Conservation (phyloP, 2,113 vertebrate species). For the Paradisaea rubra region DNA sequence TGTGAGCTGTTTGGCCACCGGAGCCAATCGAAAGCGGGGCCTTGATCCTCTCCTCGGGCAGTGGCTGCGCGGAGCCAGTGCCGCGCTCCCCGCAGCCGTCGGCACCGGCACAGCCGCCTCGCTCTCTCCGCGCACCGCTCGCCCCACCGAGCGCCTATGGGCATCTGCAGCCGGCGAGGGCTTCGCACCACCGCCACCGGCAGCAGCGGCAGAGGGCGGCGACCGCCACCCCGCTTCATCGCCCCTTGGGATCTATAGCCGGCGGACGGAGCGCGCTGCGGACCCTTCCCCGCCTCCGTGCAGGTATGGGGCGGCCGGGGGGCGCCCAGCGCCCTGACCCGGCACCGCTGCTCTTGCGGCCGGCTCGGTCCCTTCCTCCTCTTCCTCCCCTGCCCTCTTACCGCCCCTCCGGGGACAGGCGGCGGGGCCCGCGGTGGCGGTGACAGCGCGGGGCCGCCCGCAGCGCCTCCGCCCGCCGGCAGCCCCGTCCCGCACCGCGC, state of each 20-base stretch:
- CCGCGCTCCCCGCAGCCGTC: constrained; percentile 43
- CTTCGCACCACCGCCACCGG: not conserved
- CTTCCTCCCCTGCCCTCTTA: not conserved
- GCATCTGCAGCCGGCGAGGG: constrained; percentile 56
- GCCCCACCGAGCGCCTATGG: constrained; percentile 63
- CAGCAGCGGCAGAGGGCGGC: not conserved
- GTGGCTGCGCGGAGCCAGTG: constrained; percentile 71
- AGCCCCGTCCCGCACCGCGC: not conserved
- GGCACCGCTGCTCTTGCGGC: not conserved
- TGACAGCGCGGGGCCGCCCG: not conserved
- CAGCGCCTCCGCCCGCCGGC: not conserved
- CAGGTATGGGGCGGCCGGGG: constrained; percentile 58
- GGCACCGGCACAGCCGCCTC: not conserved
- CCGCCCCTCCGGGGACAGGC: not conserved
- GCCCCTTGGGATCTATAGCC: not conserved
- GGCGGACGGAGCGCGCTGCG: not conserved
- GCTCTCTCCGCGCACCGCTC: not conserved
- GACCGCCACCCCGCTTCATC: not conserved
- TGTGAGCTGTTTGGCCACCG: constrained; percentile 69
- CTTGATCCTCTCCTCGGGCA: constrained; percentile 72
- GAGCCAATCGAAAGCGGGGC: constrained; percentile 79
- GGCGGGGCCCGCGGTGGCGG: not conserved
- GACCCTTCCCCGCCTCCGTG: not conserved
- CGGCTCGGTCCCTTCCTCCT: not conserved
- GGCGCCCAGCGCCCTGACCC: not conserved